These are phyloP conservation scores for Menidia beryllina DNA, from an alignment of 2,113 vertebrate species.

Conservation along the genomic window DNA sequence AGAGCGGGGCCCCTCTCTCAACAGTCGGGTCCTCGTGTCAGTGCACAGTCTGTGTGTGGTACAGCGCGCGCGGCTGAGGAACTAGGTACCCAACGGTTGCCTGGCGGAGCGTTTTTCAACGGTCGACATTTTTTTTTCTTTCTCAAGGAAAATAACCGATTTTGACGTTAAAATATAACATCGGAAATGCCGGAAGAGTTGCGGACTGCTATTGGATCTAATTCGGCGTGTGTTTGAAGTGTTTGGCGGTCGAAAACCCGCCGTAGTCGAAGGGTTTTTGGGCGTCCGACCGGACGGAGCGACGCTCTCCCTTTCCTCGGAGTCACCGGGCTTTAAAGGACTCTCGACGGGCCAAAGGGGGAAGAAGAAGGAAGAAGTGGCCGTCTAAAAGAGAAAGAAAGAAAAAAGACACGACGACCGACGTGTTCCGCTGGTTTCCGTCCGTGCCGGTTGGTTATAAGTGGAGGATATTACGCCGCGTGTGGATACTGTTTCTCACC, in stretches of 20 bases:
- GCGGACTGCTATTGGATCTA: slow-evolving; percentile 41
- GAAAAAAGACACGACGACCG: slow-evolving; percentile 22
- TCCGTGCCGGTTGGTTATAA: slow-evolving; percentile 33
- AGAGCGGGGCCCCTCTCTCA: slow-evolving; percentile 81
- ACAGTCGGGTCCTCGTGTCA: slow-evolving; percentile 87
- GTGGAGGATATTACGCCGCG: slow-evolving; percentile 58
- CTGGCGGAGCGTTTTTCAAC: slow-evolving; percentile 61
- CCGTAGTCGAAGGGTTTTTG: slow-evolving; percentile 49
- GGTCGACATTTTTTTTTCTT: slow-evolving; percentile 66
- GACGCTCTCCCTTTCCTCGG: slow-evolving; percentile 61
- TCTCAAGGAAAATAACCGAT: slow-evolving; percentile 9
- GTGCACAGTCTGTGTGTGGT: slow-evolving; percentile 88
- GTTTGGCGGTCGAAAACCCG: slow-evolving; percentile 56
- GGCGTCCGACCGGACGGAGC: slow-evolving; percentile 59
- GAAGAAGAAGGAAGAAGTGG: slow-evolving; percentile 20
- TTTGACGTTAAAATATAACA: slow-evolving; percentile 7
- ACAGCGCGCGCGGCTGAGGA: slow-evolving; percentile 77
- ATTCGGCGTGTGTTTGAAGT: slow-evolving; percentile 47
- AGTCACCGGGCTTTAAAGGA: slow-evolving; percentile 60
- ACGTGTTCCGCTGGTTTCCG: slow-evolving; percentile 31
- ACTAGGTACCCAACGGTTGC: slow-evolving; percentile 61
- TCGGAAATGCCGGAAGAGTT: slow-evolving; percentile 52
- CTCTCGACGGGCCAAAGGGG: slow-evolving; percentile 49
- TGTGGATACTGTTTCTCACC: slow-evolving; percentile 64
- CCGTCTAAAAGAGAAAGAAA: no score